These are phyloP conservation scores for Talpa occidentalis DNA, from an alignment of 2,113 vertebrate genomes.

Conservation along the genomic window DNA sequence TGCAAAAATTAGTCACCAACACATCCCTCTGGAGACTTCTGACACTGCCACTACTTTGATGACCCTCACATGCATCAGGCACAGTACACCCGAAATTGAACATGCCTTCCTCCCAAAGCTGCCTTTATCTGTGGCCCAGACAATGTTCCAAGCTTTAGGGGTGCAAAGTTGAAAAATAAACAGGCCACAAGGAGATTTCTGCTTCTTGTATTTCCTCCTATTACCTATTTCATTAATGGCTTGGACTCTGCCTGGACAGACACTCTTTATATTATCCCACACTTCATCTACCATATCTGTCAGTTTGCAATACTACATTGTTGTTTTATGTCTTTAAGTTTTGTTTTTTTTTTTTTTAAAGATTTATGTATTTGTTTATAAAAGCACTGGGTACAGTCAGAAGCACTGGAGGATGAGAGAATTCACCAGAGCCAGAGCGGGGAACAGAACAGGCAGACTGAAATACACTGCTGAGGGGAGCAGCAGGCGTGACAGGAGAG, in stretches of 20 bases:
- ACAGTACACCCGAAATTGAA: neutral
- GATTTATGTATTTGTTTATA: too few relatives aligned
- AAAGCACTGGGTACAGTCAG: too few relatives aligned
- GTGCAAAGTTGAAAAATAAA: slow-evolving; percentile 16
- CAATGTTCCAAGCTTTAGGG: neutral
- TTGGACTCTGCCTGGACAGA: neutral
- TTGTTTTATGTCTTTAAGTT: neutral
- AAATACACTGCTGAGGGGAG: too few relatives aligned
- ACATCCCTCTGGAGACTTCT: neutral
- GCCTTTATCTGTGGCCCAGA: neutral
- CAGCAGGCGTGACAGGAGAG: too few relatives aligned
- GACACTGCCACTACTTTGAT: neutral
- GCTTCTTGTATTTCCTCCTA: neutral
- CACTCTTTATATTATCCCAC: neutral
- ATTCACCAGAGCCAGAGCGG: too few relatives aligned
- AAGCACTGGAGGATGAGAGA: too few relatives aligned
- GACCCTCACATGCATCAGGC: neutral
- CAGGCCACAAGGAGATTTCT: neutral
- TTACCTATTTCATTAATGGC: neutral
- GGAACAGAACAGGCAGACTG: too few relatives aligned
- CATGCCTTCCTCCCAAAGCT: neutral
- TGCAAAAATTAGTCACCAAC: neutral
- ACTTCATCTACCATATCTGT: neutral
- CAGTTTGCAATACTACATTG: neutral
- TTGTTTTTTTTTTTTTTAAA: too few relatives aligned